A percentile compares a stretch with the other conserved stretches of the same genome.
phyloP scores from a whole-genome alignment of 2,888 invertebrate genomes.

The Ariolimax columbianus region DNA sequence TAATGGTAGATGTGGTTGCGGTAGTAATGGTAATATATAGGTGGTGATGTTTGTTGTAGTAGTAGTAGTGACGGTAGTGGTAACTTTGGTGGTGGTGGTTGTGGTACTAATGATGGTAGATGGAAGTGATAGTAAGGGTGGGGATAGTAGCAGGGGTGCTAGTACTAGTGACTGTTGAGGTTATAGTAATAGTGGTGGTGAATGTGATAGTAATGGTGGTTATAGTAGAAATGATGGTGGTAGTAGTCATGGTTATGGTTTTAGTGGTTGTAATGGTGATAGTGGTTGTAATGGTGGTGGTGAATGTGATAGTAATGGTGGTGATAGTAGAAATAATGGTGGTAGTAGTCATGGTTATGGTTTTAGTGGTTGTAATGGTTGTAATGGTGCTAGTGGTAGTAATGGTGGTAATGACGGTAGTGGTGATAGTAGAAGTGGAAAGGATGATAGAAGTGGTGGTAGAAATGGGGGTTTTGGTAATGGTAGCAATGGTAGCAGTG shows the following conservation, averaged over 20 bases:
- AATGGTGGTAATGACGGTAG: background rate
- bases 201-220: background rate
- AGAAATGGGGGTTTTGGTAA: background rate
- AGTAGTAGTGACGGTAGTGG: background rate
- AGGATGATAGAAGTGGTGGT: background rate
- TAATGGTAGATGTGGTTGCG: background rate
- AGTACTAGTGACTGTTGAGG: background rate
- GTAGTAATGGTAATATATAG: background rate
- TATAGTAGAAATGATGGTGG: background rate
- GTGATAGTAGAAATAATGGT: background rate
- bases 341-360: background rate
- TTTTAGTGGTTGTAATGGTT: background rate
- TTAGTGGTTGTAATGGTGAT: too few relatives aligned
- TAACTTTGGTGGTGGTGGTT: background rate
- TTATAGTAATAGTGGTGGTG: background rate
- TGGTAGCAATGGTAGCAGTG: background rate
- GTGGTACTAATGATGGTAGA: background rate
- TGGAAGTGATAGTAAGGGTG: background rate
- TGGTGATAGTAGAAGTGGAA: background rate
- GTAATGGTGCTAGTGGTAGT: background rate
- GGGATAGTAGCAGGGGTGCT: background rate
- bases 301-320: background rate
- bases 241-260: background rate
- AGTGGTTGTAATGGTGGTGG: background rate
- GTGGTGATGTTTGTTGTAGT: background rate